Percentiles rank a stretch among this genome's conserved stretches.
phyloP scores from a whole-genome alignment of 2,797 vertebrate species.

The Lates japonicus region DNA sequence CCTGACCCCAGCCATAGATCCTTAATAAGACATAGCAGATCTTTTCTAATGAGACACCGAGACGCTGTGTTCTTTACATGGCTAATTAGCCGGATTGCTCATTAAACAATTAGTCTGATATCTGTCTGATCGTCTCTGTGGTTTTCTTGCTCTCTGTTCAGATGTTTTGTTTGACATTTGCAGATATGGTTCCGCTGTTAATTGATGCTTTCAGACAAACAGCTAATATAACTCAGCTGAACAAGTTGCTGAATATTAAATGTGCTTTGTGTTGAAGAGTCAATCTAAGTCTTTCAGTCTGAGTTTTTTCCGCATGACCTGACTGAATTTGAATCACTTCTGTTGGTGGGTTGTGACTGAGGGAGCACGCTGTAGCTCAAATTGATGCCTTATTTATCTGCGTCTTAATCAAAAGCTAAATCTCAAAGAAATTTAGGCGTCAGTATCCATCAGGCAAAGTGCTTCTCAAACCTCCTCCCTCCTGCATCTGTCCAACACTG shows the following conservation, averaged over 20 bases:
- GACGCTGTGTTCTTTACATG: slow-evolving; percentile 43
- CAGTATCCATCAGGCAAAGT: not conserved
- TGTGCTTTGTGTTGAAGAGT: not conserved
- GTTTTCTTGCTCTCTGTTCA: slow-evolving; percentile 33
- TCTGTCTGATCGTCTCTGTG: slow-evolving; percentile 36
- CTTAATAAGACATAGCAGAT: slow-evolving; percentile 40
- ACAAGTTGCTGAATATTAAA: slow-evolving; percentile 45
- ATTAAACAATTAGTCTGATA: slow-evolving; percentile 62
- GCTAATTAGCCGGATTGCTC: slow-evolving; percentile 56
- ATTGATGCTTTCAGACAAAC: slow-evolving; percentile 53
- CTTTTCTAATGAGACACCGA: slow-evolving; percentile 45
- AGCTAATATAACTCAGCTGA: slow-evolving; percentile 9
- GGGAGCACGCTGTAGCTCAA: not conserved
- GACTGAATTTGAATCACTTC: slow-evolving; percentile 25
- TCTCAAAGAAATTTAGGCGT: not conserved
- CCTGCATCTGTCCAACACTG: not conserved
- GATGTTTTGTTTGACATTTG: slow-evolving; percentile 48
- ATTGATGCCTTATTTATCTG: slow-evolving; percentile 22
- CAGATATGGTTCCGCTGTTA: slow-evolving; percentile 35
- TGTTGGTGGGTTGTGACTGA: not conserved
- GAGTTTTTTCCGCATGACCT: slow-evolving; percentile 1
- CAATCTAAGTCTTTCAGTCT: slow-evolving; percentile 18
- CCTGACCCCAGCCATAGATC: slow-evolving; percentile 30
- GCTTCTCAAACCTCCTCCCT: not conserved
- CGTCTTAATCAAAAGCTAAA: slow-evolving; percentile 5